Evolutionary conservation across 1,140 invertebrate species (phyloP).

Genomic region (Cydia amplana): DNA sequence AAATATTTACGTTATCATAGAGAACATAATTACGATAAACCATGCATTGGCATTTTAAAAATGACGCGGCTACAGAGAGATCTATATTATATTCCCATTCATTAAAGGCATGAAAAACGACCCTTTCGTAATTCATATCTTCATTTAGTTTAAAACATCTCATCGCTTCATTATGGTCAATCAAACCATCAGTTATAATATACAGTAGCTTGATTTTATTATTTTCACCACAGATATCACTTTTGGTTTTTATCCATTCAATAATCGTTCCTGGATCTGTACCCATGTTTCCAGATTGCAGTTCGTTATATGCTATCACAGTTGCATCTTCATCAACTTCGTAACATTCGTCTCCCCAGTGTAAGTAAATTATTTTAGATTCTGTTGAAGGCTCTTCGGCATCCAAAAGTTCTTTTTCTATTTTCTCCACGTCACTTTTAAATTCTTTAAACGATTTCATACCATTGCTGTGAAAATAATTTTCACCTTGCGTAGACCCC

Average conservation of each 20-base stretch:
- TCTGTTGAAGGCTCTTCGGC: conserved; percentile 36
- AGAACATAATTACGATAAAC: conserved; percentile 43
- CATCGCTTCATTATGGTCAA: neutral
- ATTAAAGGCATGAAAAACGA: conserved; percentile 46
- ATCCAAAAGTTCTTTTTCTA: conserved; percentile 36
- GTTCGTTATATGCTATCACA: conserved; percentile 35
- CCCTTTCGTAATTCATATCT: conserved; percentile 44
- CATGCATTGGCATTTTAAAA: conserved; percentile 43
- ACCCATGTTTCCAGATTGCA: neutral
- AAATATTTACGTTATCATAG: conserved; percentile 41
- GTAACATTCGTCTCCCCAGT: conserved; percentile 41
- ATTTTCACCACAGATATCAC: conserved; percentile 24
- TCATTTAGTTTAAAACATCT: conserved; percentile 39
- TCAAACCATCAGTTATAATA: conserved; percentile 47
- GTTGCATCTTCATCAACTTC: conserved; percentile 38
- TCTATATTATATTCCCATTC: conserved; percentile 31
- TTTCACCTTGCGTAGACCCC: conserved; percentile 34
- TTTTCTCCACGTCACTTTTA: conserved; percentile 40
- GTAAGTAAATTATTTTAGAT: conserved; percentile 46
- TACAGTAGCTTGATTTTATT: conserved; percentile 43
- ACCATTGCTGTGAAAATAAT: conserved; percentile 40
- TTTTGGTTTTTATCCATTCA: conserved; percentile 33
- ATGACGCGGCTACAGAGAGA: conserved; percentile 48
- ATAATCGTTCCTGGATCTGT: conserved; percentile 40
- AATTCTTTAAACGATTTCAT: conserved; percentile 41